phyloP scores from a whole-genome alignment of 2,797 vertebrate genomes.

The Champsocephalus esox region DNA sequence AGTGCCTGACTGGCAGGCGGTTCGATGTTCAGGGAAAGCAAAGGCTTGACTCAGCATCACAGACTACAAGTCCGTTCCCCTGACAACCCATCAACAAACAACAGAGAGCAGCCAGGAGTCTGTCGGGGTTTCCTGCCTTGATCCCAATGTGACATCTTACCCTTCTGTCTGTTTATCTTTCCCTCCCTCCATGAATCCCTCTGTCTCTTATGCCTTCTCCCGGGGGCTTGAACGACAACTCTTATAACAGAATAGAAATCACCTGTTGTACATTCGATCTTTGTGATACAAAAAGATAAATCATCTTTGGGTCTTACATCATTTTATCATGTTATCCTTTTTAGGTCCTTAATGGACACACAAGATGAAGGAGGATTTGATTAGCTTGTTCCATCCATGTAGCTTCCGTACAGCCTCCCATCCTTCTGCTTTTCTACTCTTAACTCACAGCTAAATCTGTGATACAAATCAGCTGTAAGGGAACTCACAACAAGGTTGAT shows the following conservation, averaged over 20 bases:
- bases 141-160: slow-evolving; percentile 33
- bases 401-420: slow-evolving; percentile 45
- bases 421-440: slow-evolving; percentile 77
- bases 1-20: slow-evolving; percentile 37
- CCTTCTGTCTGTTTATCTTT: slow-evolving; percentile 51
- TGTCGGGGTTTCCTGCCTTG: slow-evolving; percentile 68
- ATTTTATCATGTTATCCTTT: slow-evolving; percentile 11
- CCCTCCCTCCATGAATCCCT: slow-evolving; percentile 26
- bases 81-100: slow-evolving; percentile 84
- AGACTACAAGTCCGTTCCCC: slow-evolving; percentile 62
- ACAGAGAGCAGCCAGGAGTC: slow-evolving; percentile 58
- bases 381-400: slow-evolving; percentile 43
- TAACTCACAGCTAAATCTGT: slow-evolving; percentile 56
- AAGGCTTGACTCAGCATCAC: slow-evolving; percentile 64
- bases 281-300: slow-evolving; percentile 8
- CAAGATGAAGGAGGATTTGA: slow-evolving; percentile 52
- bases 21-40: slow-evolving; percentile 41
- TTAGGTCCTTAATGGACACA: slow-evolving; percentile 51
- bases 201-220: slow-evolving; percentile 9
- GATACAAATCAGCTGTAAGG: slow-evolving; percentile 69
- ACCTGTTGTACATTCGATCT: slow-evolving; percentile 5
- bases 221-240: slow-evolving; percentile 7
- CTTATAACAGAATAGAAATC: slow-evolving; percentile 19
- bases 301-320: neutral
- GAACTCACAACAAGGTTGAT: slow-evolving; percentile 42